Base-by-base conservation (phyloP, 2,888 invertebrate genomes). In the Eupsilia transversa region DNA sequence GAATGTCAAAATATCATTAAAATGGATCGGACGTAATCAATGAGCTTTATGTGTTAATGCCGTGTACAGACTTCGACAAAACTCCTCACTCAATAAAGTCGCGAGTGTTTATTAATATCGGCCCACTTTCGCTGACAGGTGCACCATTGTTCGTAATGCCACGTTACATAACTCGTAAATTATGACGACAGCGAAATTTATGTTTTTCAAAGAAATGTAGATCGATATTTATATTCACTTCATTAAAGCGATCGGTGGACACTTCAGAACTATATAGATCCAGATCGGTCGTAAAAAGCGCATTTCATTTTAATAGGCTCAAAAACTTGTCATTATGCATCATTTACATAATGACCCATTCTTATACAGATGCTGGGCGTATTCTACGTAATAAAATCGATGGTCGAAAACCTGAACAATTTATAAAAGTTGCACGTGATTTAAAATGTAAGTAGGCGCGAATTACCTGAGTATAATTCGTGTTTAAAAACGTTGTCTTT, bases 281-380 rank as follows among this genome's bases (percentile, higher is more conserved):
- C 35, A 54, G 67, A 80, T 83, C 63, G 72, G 46, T 72, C 65
- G 66, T 81, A 60, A 83, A 84, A 75, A 63, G 30, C 33, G 46
- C 59, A 63, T 73, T 77, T 80, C 76, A 77, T 66, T 80, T 86
- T 82, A 87, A 90, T 87, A 80, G 73, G 79, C 82, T 72, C 82
- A 84, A 83, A 84, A 82, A 85, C 83, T 87, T 89, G 88, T 91
- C 89, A 91, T 93, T 93, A 92, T 83, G 72, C 76, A 72, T 88
- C 78, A 93, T 93, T 92, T 90, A 86, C 91, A 92, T 92, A 93
- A 93, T 93, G 89, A 88, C 75, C 90, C 87, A 92, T 92, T 92
- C 89, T 92, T 91, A 88, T 77, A 88, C 84, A 87, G 80, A 89
- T 87, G 84, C 86, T 90, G 89, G 89, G 90, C 87, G 89, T 88